Evolutionary conservation across 1,140 invertebrate genomes (phyloP), one percentile per base, ranked within the genome.

Genomic region (Zaprionus ornatus): DNA sequence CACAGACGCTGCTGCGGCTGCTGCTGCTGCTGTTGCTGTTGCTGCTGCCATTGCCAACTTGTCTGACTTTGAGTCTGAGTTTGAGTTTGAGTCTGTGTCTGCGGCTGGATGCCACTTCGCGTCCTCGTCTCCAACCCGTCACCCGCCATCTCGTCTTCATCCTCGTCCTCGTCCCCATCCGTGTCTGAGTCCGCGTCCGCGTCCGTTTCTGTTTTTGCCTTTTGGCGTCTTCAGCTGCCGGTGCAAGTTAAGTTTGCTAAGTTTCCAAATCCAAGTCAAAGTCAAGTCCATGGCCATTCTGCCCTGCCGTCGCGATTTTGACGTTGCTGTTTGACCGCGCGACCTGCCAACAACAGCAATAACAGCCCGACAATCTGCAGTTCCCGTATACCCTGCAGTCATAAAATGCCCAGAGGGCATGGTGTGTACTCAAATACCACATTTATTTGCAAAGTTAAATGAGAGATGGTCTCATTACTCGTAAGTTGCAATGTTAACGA

Each of bases 171-270:
- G 52, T 73, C 63, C 55, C 69, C 40, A 67, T 62, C 23, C 17
- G 42, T 17, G 42, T 12, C 50, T 27, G 56, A 27, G 45, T 62
- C 35, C 37, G 9, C 40, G 9, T 21, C 59, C 66, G 77, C 68
- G 52, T 73, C 57, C 70, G 66, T 79, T 54, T 77, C 64, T 59
- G 74, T 50, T 70, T 72, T 42, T 85, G 68, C 48, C 57, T 79
- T 76, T 82, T 79, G 76, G 79, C 68, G 70, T 86, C 72, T 79
- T 82, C 73, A 82, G 83, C 76, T 86, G 80, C 69, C 77, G 79
- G 67, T 64, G 61, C 79, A 71, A 74, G 76, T 50, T 50, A 50
- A 50, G 45, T 50, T 85, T 85, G 80, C 82, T 74, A 87, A 86
- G 76, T 82, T 69, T 73, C 63, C 68, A 82, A 86, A 82, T 86